Conservation (phyloP, 1,140 invertebrate genomes). For the Trichonephila clavata region DNA sequence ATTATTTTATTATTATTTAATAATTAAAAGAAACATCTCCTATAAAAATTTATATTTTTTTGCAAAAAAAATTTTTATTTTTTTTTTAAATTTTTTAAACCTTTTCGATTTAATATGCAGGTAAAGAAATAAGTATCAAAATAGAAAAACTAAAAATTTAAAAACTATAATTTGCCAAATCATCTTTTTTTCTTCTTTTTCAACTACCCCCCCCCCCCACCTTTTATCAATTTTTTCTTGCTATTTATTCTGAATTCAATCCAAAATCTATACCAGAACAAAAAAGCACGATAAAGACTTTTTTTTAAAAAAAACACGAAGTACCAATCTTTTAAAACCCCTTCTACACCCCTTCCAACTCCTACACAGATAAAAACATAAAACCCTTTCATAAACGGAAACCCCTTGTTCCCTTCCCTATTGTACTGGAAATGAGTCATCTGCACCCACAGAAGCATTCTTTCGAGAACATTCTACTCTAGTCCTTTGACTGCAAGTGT, state of each 20-base stretch:
- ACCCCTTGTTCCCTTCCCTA: constrained; percentile 27
- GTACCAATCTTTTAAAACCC: constrained; percentile 4
- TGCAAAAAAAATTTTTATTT: too few relatives aligned
- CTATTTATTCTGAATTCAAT: constrained; percentile 7
- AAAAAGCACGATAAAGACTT: not conserved
- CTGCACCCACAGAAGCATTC: constrained; percentile 22
- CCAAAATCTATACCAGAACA: not conserved
- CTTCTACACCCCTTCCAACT: not conserved
- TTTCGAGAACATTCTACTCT: not conserved
- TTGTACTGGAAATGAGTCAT: constrained; percentile 56
- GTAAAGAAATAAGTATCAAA: too few relatives aligned
- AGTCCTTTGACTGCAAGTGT: not conserved
- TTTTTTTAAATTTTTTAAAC: too few relatives aligned
- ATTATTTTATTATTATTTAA: too few relatives aligned
- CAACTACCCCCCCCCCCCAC: not conserved
- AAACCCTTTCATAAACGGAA: constrained; percentile 44
- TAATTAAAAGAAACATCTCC: too few relatives aligned
- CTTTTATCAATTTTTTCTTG: not conserved
- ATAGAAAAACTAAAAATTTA: not conserved
- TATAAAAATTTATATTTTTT: too few relatives aligned
- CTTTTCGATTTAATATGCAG: too few relatives aligned
- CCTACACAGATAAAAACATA: constrained; percentile 49
- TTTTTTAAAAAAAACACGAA: not conserved
- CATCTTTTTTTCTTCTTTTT: not conserved
- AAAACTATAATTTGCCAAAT: not conserved